A percentile compares a stretch with the other conserved stretches of the same genome.
Evolutionary conservation across 1,140 invertebrate species (phyloP).

Genomic region (Drosophila santomea): DNA sequence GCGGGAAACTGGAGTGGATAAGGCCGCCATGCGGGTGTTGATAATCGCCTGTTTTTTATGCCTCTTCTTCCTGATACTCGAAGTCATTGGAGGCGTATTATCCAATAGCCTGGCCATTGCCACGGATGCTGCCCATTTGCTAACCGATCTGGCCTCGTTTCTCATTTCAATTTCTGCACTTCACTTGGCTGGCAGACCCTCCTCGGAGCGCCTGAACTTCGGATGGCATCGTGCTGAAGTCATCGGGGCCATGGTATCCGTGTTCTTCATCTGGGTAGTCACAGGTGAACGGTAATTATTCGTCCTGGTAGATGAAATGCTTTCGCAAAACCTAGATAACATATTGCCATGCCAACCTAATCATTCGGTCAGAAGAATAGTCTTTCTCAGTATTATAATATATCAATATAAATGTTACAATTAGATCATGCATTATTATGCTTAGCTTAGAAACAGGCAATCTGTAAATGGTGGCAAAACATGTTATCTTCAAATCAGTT

Average conservation of each 20-base stretch:
- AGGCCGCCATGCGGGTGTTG: conserved; percentile 85
- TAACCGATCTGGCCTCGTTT: conserved; percentile 93
- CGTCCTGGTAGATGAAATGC: not conserved
- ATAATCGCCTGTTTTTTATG: conserved; percentile 86
- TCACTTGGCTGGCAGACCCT: conserved; percentile 87
- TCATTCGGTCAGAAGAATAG: no score
- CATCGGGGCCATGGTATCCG: conserved; percentile 87
- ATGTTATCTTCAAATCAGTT: not conserved
- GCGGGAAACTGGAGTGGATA: conserved; percentile 84
- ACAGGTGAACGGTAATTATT: conserved; percentile 85
- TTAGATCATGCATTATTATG: no score
- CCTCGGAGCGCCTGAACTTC: conserved; percentile 90
- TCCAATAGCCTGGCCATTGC: conserved; percentile 92
- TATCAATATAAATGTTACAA: no score
- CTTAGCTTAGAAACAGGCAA: not conserved
- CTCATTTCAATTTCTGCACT: conserved; percentile 91
- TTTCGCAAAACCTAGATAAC: no score
- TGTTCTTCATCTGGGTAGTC: conserved; percentile 93
- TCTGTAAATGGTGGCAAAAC: no score
- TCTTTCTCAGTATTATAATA: no score
- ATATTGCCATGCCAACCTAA: no score
- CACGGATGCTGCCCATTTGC: conserved; percentile 93
- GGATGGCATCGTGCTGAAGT: conserved; percentile 88
- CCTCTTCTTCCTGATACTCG: conserved; percentile 87
- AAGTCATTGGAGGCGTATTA: conserved; percentile 89